Percentiles rank a stretch among this genome's conserved stretches.
Evolutionary conservation across 1,140 invertebrate genomes (phyloP).

Genomic region (Drosophila takahashii): DNA sequence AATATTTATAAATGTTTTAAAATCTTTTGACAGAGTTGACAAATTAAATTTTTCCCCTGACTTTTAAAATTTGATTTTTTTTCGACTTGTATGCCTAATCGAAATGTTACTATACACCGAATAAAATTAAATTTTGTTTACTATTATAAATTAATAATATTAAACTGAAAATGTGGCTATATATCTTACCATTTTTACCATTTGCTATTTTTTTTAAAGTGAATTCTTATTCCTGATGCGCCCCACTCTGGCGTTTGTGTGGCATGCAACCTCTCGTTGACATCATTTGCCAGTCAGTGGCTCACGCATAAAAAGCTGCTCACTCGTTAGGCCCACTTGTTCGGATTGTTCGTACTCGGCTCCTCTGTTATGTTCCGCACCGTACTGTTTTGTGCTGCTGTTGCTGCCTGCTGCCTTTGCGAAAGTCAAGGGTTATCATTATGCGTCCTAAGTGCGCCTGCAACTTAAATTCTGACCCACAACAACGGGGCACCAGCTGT

Average conservation of each 20-base stretch:
- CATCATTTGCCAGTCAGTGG: conserved; percentile 74
- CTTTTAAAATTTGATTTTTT: too few relatives aligned
- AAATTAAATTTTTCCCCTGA: too few relatives aligned
- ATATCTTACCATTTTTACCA: too few relatives aligned
- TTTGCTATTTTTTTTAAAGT: neutral
- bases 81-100: too few relatives aligned
- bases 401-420: conserved; percentile 49
- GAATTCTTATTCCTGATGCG: conserved; percentile 24
- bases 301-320: conserved; percentile 70
- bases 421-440: conserved; percentile 78
- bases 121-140: neutral
- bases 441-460: conserved; percentile 55
- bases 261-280: conserved; percentile 71
- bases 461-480: conserved; percentile 59
- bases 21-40: too few relatives aligned
- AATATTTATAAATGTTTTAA: too few relatives aligned
- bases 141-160: neutral
- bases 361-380: conserved; percentile 31
- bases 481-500: conserved; percentile 51
- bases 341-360: conserved; percentile 23
- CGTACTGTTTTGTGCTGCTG: conserved; percentile 14
- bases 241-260: conserved; percentile 15
- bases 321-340: conserved; percentile 76
- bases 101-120: too few relatives aligned
- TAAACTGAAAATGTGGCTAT: neutral